A percentile compares a stretch with the other conserved stretches of the same genome.
Evolutionary conservation across 2,113 vertebrate genomes (phyloP).

Genomic region (Chlorodrepanis virens): DNA sequence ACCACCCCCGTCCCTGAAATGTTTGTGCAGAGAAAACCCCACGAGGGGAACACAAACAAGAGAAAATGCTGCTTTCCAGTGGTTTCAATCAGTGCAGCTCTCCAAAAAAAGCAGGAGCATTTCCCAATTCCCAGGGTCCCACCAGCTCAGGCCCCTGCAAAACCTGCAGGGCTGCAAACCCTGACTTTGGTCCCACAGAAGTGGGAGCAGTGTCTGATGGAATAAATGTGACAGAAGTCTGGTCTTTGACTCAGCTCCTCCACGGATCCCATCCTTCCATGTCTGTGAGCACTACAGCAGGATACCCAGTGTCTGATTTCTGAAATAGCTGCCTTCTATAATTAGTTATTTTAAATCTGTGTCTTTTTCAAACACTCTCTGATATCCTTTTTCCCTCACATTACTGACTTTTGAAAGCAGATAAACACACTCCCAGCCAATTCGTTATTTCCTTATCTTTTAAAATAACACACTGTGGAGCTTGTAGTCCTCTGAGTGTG

Average conservation of each 20-base stretch:
- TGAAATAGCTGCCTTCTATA: not conserved
- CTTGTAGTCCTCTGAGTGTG: not conserved
- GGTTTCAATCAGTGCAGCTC: not conserved
- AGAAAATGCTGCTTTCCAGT: not conserved
- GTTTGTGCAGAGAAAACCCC: not conserved
- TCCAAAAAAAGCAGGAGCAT: not conserved
- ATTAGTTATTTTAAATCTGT: not conserved
- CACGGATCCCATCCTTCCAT: fast-evolving
- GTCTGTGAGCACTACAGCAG: not conserved
- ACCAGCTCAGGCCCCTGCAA: not conserved
- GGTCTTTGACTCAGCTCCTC: not conserved
- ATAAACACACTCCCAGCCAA: not conserved
- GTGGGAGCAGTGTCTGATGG: not conserved
- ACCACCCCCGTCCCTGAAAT: not conserved
- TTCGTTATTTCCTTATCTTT: not conserved
- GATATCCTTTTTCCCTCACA: not conserved
- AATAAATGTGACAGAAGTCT: not conserved
- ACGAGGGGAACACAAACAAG: not conserved
- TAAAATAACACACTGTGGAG: not conserved
- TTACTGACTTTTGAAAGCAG: not conserved
- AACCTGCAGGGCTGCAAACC: not conserved
- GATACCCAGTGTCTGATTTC: not conserved
- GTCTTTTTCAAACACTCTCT: not conserved
- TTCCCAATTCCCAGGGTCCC: not conserved
- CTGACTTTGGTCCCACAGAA: too few relatives aligned